These are phyloP conservation scores for Borostomias antarcticus DNA, from an alignment of 2,797 vertebrate species.

Conservation along the genomic window DNA sequence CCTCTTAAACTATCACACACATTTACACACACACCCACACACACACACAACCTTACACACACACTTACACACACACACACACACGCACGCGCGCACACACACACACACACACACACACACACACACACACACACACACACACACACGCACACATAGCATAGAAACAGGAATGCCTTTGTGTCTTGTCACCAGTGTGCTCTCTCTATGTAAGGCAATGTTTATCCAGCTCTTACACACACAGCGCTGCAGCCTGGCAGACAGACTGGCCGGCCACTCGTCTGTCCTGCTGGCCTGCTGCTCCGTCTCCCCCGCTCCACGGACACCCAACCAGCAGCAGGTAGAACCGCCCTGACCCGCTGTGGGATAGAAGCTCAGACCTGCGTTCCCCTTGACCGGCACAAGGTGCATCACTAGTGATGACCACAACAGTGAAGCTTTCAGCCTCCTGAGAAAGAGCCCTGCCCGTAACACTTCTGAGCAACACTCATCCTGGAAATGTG, in stretches of 20 bases:
- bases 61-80: neutral
- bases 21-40: neutral
- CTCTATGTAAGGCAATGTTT: conserved; percentile 19
- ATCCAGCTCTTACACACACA: neutral
- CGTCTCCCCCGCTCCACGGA: neutral
- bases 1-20: neutral
- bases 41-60: neutral
- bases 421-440: neutral
- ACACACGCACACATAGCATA: neutral
- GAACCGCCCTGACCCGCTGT: neutral
- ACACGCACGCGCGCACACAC: neutral
- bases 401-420: neutral
- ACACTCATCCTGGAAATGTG: neutral
- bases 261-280: neutral
- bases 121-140: neutral
- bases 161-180: neutral
- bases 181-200: neutral
- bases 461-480: neutral
- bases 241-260: neutral
- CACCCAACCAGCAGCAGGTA: too few relatives aligned
- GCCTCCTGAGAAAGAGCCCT: neutral
- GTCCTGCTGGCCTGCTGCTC: neutral
- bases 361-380: neutral
- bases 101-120: neutral
- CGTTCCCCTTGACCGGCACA: neutral